Base-by-base conservation (phyloP, 2,888 invertebrate species). In the Orchesella flavescens region DNA sequence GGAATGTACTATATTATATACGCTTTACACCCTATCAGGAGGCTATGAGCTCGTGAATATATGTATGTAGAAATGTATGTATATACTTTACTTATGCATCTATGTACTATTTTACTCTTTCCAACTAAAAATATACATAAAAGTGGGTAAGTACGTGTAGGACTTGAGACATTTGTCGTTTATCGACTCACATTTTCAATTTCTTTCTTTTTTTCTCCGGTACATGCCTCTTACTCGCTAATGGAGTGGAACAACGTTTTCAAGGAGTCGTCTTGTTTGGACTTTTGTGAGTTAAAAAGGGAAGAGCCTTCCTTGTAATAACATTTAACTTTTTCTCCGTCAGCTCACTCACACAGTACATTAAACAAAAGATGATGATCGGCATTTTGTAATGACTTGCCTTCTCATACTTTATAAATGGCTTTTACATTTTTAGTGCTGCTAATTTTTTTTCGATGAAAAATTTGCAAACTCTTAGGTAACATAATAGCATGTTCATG, bases 151-250 rank as follows among this genome's bases (percentile, higher is more conserved):
- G 59, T 59, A 59, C 59, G n/a, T 15, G 66, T 44, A 81, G 81
- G 66, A 75, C 68, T 68, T 81, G 74, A 57, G 81, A 81, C 75
- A 66, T 79, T 79, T 72, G 71, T 79, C 63, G 61, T 69, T 83
- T 61, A 72, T 68, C 75, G 68, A 75, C 71, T 75, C 82, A 68
- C 53, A 82, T 76, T 75, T 80, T 69, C 63, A 81, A 69, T 55
- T 75, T 49, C 74, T 46, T 66, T 43, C 65, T 74, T 66, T n/a
- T 34, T 17, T 21, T 73, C 19, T 65, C 65, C 13, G n/a, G 44
- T 46, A 57, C 59, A 75, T 34, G 17, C 71, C 75, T 71, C 61
- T 69, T 44, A 55, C 68, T 69, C 43, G 34, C 46, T 68, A 69
- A 81, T 81, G 74, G 74, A 75, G n/a, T 74, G 75, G 68, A 74